These are phyloP conservation scores for Lasioglossum villosulum DNA, from an alignment of 2,888 invertebrate species.

Conservation along the genomic window DNA sequence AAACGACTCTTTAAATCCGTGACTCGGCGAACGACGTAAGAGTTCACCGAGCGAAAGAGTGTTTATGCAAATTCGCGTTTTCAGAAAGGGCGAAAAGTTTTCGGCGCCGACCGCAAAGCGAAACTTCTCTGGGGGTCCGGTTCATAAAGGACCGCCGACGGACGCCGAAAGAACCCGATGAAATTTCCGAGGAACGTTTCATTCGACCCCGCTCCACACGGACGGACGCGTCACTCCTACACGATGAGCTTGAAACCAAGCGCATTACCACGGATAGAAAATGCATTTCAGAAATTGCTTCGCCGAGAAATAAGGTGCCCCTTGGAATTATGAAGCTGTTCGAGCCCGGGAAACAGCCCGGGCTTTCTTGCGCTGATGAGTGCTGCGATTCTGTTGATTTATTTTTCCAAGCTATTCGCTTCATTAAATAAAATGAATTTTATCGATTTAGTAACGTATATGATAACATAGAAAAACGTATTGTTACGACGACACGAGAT, in stretches of 20 bases:
- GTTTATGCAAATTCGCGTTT: neutral
- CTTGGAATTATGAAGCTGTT: neutral
- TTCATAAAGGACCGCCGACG: neutral
- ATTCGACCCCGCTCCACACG: neutral
- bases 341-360: neutral
- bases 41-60: neutral
- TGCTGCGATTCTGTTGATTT: neutral
- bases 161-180: neutral
- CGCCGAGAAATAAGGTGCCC: neutral
- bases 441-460: no score
- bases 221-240: neutral
- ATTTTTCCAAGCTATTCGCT: neutral
- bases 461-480: no score
- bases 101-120: neutral
- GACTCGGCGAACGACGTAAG: neutral
- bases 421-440: neutral
- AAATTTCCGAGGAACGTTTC: neutral
- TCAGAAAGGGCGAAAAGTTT: neutral
- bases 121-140: neutral
- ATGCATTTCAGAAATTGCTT: constrained; percentile 5
- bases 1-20: neutral
- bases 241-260: neutral
- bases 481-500: no score
- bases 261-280: neutral
- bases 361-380: neutral